A percentile compares a stretch with the other conserved stretches of the same genome.
Evolutionary conservation across 2,888 invertebrate genomes (phyloP).

Genomic region (Rhingia rostrata): DNA sequence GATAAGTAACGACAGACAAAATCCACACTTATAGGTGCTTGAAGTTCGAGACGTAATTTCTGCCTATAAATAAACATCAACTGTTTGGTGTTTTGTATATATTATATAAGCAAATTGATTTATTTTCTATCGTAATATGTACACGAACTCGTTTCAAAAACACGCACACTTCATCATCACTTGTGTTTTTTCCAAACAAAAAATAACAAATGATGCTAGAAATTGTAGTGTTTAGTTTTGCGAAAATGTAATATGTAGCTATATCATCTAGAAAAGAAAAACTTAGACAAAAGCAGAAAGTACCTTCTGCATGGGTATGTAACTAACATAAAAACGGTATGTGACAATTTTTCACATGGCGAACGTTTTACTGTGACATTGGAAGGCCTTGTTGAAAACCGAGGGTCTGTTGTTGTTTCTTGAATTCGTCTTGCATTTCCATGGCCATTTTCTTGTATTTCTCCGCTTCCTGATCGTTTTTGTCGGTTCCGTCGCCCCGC

Average conservation of each 20-base stretch:
- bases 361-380: conserved; percentile 77
- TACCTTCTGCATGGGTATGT: conserved; percentile 11
- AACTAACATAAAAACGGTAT: conserved; percentile 6
- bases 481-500: conserved; percentile 91
- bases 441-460: conserved; percentile 88
- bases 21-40: no score
- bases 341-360: background rate
- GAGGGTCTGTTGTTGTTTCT: conserved; percentile 84
- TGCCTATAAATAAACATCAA: no score
- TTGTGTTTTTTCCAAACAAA: background rate
- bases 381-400: conserved; percentile 85
- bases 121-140: conserved; percentile 16
- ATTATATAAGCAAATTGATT: conserved; percentile 13
- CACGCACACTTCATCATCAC: conserved; percentile 35
- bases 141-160: conserved; percentile 32
- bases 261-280: conserved; percentile 27
- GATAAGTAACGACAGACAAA: no score
- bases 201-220: conserved; percentile 32
- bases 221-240: conserved; percentile 33
- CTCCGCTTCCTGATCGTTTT: conserved; percentile 88
- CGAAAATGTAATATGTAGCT: conserved; percentile 15
- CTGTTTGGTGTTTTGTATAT: background rate
- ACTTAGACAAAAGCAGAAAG: conserved; percentile 20
- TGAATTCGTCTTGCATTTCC: conserved; percentile 88
- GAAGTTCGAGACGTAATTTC: no score